Evolutionary conservation across 2,113 vertebrate species (phyloP).

Genomic region (Alligator sinensis): DNA sequence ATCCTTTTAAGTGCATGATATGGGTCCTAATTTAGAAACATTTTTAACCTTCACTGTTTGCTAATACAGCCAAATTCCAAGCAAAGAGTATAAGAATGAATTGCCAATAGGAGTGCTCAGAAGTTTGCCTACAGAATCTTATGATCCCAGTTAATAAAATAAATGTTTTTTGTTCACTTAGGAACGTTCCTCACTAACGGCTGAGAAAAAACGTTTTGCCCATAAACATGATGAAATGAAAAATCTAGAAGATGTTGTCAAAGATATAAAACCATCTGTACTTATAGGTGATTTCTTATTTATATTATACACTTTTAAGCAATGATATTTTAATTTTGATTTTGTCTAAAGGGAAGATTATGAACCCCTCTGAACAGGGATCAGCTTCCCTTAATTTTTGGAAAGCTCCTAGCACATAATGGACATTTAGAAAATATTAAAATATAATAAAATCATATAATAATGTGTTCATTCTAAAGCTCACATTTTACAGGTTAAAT

Average conservation of each 20-base stretch:
- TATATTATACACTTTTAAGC: background rate
- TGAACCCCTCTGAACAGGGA: conserved; percentile 33
- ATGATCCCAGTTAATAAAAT: background rate
- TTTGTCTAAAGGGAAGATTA: conserved; percentile 42
- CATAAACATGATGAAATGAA: conserved; percentile 90
- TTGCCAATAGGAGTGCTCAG: background rate
- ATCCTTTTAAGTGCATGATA: background rate
- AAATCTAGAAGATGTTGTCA: conserved; percentile 88
- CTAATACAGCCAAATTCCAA: background rate
- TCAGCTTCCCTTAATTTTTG: conserved; percentile 50
- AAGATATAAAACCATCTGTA: conserved; percentile 89
- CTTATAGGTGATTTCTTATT: conserved; percentile 88
- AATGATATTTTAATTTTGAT: conserved; percentile 30
- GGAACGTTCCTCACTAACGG: conserved; percentile 89
- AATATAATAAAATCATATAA: background rate
- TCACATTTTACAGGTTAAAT: background rate
- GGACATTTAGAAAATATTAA: conserved; percentile 6
- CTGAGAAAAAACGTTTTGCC: conserved; percentile 91
- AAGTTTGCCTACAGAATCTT: background rate
- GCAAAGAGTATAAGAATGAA: background rate
- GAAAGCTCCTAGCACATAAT: conserved; percentile 38
- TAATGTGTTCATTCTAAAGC: background rate
- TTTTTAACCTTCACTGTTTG: background rate
- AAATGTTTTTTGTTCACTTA: conserved; percentile 59
- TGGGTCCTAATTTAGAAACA: background rate